Evolutionary conservation across 1,140 invertebrate species (phyloP).

Genomic region (Cotesia vestalis): DNA sequence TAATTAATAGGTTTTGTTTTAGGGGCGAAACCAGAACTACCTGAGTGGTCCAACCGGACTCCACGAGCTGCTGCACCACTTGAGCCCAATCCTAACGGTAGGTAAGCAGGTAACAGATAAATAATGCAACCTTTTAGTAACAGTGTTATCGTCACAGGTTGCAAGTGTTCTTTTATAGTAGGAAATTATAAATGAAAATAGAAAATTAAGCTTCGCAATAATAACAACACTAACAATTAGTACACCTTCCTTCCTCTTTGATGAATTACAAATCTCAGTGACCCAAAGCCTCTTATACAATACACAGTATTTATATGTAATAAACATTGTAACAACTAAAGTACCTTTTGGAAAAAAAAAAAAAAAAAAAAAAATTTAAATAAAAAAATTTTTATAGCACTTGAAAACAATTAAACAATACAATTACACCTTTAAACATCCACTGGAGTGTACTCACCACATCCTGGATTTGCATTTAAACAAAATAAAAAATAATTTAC

Average conservation of each 20-base stretch:
- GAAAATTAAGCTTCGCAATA: too few relatives aligned
- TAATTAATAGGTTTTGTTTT: not conserved
- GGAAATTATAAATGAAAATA: not conserved
- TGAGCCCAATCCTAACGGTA: constrained; percentile 78
- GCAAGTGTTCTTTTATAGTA: not conserved
- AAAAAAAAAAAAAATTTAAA: too few relatives aligned
- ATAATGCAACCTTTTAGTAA: constrained; percentile 48
- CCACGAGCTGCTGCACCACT: constrained; percentile 81
- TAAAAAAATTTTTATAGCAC: not conserved
- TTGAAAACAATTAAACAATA: constrained; percentile 25
- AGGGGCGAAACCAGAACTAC: constrained; percentile 72
- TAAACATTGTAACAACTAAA: not conserved
- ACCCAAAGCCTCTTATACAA: too few relatives aligned
- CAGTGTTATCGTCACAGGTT: constrained; percentile 19
- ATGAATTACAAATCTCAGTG: too few relatives aligned
- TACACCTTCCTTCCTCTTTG: too few relatives aligned
- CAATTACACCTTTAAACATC: not conserved
- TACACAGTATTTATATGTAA: not conserved
- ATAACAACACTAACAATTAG: too few relatives aligned
- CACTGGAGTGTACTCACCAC: constrained; percentile 63
- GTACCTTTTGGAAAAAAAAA: not conserved
- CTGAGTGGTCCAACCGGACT: constrained; percentile 80
- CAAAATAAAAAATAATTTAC: constrained; percentile 44
- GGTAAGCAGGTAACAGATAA: constrained; percentile 65
- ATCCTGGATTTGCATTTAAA: constrained; percentile 56